Evolutionary conservation across 2,797 vertebrate species (phyloP), one percentile per base, ranked within the genome.

Genomic region (Sphenopsis melanotis): DNA sequence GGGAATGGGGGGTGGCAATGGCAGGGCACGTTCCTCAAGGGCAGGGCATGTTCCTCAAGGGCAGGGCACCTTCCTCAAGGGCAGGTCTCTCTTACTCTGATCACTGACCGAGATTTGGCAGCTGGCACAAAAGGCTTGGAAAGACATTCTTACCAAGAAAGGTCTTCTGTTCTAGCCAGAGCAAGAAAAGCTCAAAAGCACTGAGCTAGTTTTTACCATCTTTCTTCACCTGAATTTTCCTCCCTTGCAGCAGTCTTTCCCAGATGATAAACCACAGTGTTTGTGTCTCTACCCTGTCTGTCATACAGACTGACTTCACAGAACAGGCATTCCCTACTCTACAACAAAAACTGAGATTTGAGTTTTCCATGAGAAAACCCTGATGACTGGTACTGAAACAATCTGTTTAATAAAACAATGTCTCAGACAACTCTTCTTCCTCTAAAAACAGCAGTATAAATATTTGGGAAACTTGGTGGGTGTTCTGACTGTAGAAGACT

Each of bases 391-490:
- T 42, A 37, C 44, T 70, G 68, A 56, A 70, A 27, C 7, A 59
- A 68, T 23, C 16, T 12, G n/a, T 56, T 87, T 79, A 84, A n/a
- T 42, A 89, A 66, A 93, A 56, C 1, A 32, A 10, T 32, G 3
- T 55, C 46, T 56, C 50, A n/a, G 18, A 52, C 23, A 88, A 68
- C 24, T 23, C 17, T 68, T 71, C 15, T 32, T 89, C 24, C 10
- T 71, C 49, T 49, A 56, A 69, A 79, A 57, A 7, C 20, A 64
- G 23, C 23, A 44, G 17, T n/a, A 64, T 39, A 86, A 85, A 83
- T 79, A 88, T 80, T 27, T 63, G 36, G 59, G 80, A 93, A 85
- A 64, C 21, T 46, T 78, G 24, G 37, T 89, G 86, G 59, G 71
- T 86, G 81, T 94, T 88, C 79, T 47, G 27, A 55, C 46, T 91